A percentile compares a stretch with the other conserved stretches of the same genome.
Evolutionary conservation across 2,113 vertebrate species (phyloP).

Genomic region (Ageneiosus marmoratus): DNA sequence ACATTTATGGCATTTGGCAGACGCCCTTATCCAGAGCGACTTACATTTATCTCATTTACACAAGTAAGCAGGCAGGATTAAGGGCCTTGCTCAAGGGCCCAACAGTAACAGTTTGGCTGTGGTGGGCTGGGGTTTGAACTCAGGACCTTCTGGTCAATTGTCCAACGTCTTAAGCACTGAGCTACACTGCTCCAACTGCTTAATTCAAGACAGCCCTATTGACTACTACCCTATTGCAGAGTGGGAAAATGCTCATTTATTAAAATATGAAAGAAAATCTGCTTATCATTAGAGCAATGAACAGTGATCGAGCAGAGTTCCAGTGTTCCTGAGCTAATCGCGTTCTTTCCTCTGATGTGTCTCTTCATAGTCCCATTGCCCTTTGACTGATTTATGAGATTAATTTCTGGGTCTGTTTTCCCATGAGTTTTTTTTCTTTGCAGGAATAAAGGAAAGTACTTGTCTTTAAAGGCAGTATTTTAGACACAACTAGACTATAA

Average conservation of each 20-base stretch:
- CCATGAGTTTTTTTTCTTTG: not conserved
- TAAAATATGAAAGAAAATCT: not conserved
- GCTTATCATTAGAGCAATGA: slow-evolving; percentile 36
- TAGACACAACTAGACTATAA: too few relatives aligned
- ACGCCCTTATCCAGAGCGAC: too few relatives aligned
- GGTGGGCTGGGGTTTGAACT: too few relatives aligned
- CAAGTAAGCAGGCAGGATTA: too few relatives aligned
- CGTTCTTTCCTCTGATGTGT: slow-evolving; percentile 39
- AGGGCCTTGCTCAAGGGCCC: too few relatives aligned
- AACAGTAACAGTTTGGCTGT: too few relatives aligned
- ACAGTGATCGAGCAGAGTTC: not conserved
- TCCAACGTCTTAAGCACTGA: too few relatives aligned
- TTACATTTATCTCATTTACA: too few relatives aligned
- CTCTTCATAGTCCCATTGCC: slow-evolving; percentile 1
- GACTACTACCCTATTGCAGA: not conserved
- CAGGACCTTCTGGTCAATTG: too few relatives aligned
- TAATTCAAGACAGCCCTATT: not conserved
- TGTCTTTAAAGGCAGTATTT: not conserved
- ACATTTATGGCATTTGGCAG: too few relatives aligned
- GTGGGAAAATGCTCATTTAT: not conserved
- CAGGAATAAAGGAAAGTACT: not conserved
- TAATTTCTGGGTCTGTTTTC: slow-evolving; percentile 43
- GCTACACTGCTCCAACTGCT: too few relatives aligned
- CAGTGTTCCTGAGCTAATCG: slow-evolving; percentile 11
- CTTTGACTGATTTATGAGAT: slow-evolving; percentile 49